Evolutionary conservation across 1,140 invertebrate genomes (phyloP), one percentile per base, ranked within the genome.

Genomic region (Gonatopus flavifemur): DNA sequence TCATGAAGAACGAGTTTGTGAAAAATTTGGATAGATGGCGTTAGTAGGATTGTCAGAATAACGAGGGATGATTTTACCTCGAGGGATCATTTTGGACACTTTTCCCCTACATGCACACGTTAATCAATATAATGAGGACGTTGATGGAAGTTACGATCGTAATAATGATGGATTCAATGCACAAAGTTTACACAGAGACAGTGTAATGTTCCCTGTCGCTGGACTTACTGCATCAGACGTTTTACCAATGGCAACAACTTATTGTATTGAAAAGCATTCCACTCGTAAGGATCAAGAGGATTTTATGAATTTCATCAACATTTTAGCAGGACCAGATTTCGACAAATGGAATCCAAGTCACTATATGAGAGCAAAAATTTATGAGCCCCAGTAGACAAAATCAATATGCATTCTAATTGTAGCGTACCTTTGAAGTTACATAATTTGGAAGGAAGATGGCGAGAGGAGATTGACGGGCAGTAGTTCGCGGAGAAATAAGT

Each of bases 271-370:
- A 21, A 28, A 39, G 31, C 28, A 18, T 31, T 49, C 2, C 39
- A n/a, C 24, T 1, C 37, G 28, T 30, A 31, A 8, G 12, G 46
- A 21, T 13, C 22, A 39, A 24, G 28, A 39, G 2, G 46, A 39
- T 0, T 40, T 49, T 3, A 40, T 49, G n/a, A 31, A 49, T n/a
- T 40, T 49, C 10, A 40, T 49, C 2, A 49, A 49, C 39, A 20
- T 32, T 10, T 31, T 49, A 1, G 37, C 46, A n/a, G 37, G 46
- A 3, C 46, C 37, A 2, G 15, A 49, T 3, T 49, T 40, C 40
- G 18, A 39, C 30, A 18, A 20, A 8, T 49, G 46, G 46, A 49
- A 39, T 32, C 1, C 28, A 31, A 39, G 36, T 40, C 21, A 49
- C 22, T 49, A 49, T 4, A 39, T 19, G 8, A 3, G 15, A 1